phyloP scores from a whole-genome alignment of 2,888 invertebrate genomes.

The Podabrus alpinus region DNA sequence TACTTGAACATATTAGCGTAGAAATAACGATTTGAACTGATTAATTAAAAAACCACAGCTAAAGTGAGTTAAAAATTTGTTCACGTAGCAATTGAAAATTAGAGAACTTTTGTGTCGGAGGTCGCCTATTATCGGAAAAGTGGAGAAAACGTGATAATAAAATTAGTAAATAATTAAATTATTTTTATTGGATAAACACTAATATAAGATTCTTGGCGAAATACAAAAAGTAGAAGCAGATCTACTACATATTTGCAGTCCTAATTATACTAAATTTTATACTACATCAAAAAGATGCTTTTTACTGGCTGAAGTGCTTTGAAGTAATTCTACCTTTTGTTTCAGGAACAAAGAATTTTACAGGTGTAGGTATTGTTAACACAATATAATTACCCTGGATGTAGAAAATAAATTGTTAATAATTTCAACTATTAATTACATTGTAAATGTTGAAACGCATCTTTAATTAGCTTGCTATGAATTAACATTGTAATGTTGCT shows the following conservation, averaged over 20 bases:
- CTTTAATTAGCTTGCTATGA: neutral
- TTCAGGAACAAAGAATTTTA: neutral
- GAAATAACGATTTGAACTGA: neutral
- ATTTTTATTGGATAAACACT: neutral
- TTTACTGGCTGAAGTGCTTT: neutral
- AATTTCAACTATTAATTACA: neutral
- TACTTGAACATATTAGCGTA: neutral
- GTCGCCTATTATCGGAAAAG: neutral
- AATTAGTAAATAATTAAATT: neutral
- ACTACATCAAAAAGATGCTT: neutral
- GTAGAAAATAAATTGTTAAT: neutral
- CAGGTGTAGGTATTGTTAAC: neutral
- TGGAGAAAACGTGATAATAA: neutral
- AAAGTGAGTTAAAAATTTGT: neutral
- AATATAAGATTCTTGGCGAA: neutral
- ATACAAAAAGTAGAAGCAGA: neutral
- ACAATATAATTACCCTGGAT: neutral
- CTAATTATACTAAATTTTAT: neutral
- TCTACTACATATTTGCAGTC: neutral
- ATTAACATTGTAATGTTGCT: neutral
- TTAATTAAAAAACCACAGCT: neutral
- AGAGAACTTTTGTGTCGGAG: neutral
- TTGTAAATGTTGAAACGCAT: neutral
- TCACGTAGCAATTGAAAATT: neutral
- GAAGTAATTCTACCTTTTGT: neutral